A percentile compares a stretch with the other conserved stretches of the same genome.
These are phyloP conservation scores for Pseudopipra pipra DNA, from an alignment of 2,113 vertebrate genomes.

Conservation along the genomic window DNA sequence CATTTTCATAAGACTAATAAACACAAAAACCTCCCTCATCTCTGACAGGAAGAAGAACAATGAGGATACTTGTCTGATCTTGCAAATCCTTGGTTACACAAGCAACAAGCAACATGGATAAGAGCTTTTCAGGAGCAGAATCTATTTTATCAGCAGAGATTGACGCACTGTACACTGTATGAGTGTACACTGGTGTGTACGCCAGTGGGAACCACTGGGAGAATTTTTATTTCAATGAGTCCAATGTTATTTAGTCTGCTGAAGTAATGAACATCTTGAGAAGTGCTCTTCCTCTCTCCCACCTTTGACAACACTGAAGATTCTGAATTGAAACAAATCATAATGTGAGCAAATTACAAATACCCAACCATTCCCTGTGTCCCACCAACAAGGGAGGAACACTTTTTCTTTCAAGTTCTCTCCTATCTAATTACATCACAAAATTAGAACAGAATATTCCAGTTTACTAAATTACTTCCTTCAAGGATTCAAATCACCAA, in stretches of 20 bases:
- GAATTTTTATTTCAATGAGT: not conserved
- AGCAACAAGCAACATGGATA: not conserved
- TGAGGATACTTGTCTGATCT: not conserved
- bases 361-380: not conserved
- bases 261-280: not conserved
- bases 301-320: not conserved
- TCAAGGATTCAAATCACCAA: not conserved
- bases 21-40: not conserved
- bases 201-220: not conserved
- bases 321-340: not conserved
- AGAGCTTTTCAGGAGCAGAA: not conserved
- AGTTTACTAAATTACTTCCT: not conserved
- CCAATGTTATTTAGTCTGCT: not conserved
- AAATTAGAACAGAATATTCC: not conserved
- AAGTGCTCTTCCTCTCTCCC: not conserved
- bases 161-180: not conserved
- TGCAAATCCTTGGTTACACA: not conserved
- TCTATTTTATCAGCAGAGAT: not conserved
- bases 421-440: not conserved
- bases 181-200: not conserved
- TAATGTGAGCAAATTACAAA: not conserved
- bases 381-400: accelerated
- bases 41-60: not conserved
- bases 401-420: not conserved
- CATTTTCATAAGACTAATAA: not conserved